These are phyloP conservation scores for Antheraea yamamai DNA, from an alignment of 2,888 invertebrate genomes.

Conservation along the genomic window DNA sequence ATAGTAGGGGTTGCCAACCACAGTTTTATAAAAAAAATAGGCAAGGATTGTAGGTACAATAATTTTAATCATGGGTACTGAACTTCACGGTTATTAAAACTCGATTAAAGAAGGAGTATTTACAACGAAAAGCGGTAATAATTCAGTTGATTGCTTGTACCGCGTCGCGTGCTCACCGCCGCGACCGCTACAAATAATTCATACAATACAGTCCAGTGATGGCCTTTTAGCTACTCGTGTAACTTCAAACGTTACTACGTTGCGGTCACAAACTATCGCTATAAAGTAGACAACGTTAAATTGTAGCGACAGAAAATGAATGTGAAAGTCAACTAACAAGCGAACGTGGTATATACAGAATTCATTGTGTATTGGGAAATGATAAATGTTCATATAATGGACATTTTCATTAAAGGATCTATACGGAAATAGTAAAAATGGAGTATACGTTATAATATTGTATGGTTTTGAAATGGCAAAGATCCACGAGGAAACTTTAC, in stretches of 20 bases:
- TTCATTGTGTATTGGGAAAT: not conserved
- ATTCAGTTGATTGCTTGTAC: slow-evolving; percentile 59
- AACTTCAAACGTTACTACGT: slow-evolving; percentile 71
- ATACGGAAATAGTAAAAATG: too few relatives aligned
- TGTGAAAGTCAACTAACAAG: not conserved
- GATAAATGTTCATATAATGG: not conserved
- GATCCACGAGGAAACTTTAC: not conserved
- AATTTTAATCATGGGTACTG: not conserved
- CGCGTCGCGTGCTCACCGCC: slow-evolving; percentile 61
- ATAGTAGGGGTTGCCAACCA: too few relatives aligned
- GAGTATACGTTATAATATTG: not conserved
- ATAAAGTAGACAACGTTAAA: slow-evolving; percentile 58
- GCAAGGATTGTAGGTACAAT: not conserved
- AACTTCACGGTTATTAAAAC: slow-evolving; percentile 11
- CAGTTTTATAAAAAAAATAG: not conserved
- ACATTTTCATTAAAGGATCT: too few relatives aligned
- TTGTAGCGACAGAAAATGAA: slow-evolving; percentile 16
- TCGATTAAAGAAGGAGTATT: slow-evolving; percentile 13
- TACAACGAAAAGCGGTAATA: slow-evolving; percentile 39
- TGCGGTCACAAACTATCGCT: slow-evolving; percentile 63
- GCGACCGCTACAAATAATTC: slow-evolving; percentile 74
- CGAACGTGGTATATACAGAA: not conserved
- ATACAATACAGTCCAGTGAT: slow-evolving; percentile 71
- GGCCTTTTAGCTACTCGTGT: slow-evolving; percentile 75
- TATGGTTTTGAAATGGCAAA: not conserved